These are phyloP conservation scores for Gopherus evgoodei DNA, from an alignment of 2,113 vertebrate genomes.

Conservation along the genomic window DNA sequence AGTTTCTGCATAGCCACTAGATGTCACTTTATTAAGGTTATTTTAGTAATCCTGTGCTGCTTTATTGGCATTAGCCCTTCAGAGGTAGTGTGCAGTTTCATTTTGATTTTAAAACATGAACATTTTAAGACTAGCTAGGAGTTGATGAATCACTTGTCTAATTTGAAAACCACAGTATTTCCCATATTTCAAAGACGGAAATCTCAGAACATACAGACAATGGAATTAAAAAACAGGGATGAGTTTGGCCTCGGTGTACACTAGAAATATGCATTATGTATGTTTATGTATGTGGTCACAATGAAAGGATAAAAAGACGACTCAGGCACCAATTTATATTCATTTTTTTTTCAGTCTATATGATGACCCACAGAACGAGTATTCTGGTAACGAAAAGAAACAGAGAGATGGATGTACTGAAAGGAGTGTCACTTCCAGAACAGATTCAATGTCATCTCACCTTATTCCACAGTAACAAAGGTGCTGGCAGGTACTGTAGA, in stretches of 20 bases:
- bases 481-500: not conserved
- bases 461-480: not conserved
- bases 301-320: not conserved
- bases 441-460: not conserved
- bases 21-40: conserved; percentile 21
- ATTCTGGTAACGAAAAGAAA: not conserved
- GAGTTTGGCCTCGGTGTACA: fast-evolving
- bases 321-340: not conserved
- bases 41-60: not conserved
- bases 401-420: not conserved
- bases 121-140: not conserved
- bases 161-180: not conserved
- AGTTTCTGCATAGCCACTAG: not conserved
- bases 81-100: not conserved
- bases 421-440: not conserved
- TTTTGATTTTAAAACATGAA: not conserved
- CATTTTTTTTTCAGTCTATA: not conserved
- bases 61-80: fast-evolving
- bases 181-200: not conserved
- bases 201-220: not conserved
- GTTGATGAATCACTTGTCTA: not conserved
- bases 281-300: fast-evolving
- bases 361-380: not conserved
- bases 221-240: fast-evolving
- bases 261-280: fast-evolving